phyloP scores from a whole-genome alignment of 92 coral and sea anemone genomes.

The Palythoa heliodiscus region DNA sequence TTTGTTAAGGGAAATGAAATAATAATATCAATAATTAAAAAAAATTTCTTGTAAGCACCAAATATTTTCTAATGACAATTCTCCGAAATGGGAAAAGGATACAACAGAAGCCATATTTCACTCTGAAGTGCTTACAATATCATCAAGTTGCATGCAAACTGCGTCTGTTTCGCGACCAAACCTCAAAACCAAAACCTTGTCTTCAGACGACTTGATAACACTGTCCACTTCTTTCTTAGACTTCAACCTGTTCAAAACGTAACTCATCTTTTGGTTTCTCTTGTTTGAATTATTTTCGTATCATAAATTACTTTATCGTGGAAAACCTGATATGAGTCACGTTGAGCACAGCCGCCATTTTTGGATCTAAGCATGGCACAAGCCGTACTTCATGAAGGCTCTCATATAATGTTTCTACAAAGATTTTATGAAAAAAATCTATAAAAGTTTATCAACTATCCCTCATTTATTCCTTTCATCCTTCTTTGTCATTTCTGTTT shows the following conservation, averaged over 20 bases:
- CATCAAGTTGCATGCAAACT: slow-evolving; percentile 92
- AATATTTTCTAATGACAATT: neutral
- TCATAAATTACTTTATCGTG: too few species aligned
- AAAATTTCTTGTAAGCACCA: neutral
- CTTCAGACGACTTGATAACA: slow-evolving; percentile 91
- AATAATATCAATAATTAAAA: neutral
- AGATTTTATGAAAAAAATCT: too few species aligned
- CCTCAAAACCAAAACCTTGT: slow-evolving; percentile 94
- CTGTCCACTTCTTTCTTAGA: slow-evolving; percentile 91
- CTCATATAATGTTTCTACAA: too few species aligned
- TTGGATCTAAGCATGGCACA: too few species aligned
- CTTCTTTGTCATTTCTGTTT: too few species aligned
- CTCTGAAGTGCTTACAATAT: slow-evolving; percentile 75
- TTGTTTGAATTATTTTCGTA: too few species aligned
- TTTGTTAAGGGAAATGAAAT: slow-evolving; percentile 61
- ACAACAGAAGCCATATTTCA: neutral
- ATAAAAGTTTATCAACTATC: too few species aligned
- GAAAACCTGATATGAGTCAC: too few species aligned
- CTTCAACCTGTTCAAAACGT: slow-evolving; percentile 71
- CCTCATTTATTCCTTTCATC: too few species aligned
- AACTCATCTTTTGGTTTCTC: slow-evolving; percentile 65
- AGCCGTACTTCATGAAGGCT: too few species aligned
- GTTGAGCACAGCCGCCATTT: too few species aligned
- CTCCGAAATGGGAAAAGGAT: neutral
- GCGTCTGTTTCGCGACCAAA: slow-evolving; percentile 89